Conservation (phyloP, 2,888 invertebrate genomes). For the Chaitophorus viminalis region DNA sequence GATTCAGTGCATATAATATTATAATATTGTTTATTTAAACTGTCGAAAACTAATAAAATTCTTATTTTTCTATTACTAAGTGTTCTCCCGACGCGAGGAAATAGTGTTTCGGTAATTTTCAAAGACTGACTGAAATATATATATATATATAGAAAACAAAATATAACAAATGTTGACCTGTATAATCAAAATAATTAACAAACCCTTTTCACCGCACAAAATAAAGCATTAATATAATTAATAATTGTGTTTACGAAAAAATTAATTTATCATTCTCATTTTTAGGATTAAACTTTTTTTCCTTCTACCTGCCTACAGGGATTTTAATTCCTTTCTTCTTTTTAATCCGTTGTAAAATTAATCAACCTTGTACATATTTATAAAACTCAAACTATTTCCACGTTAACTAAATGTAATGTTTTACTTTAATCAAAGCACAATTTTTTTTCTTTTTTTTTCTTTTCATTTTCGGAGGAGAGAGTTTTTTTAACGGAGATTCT, state of each 20-base stretch:
- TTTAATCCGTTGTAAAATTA: conserved; percentile 11
- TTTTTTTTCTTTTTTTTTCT: no score
- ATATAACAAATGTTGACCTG: background rate
- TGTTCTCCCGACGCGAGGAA: background rate
- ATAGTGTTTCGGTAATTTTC: background rate
- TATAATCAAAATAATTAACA: background rate
- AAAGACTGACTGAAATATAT: background rate
- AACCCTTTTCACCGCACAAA: background rate
- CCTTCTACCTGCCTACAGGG: background rate
- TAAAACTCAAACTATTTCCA: no score
- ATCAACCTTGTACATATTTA: background rate
- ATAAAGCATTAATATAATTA: background rate
- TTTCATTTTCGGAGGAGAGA: no score
- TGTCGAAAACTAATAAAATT: no score
- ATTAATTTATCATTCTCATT: background rate
- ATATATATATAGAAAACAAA: background rate
- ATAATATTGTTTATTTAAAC: no score
- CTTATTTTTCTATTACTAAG: no score
- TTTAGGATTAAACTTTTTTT: conserved; percentile 23
- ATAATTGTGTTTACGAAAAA: background rate
- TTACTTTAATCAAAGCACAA: no score
- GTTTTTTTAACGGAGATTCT: no score
- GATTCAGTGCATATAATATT: no score
- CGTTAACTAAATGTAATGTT: no score
- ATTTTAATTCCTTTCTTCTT: no score